Evolutionary conservation across 2,113 vertebrate species (phyloP).

Genomic region (Seriola dumerili): DNA sequence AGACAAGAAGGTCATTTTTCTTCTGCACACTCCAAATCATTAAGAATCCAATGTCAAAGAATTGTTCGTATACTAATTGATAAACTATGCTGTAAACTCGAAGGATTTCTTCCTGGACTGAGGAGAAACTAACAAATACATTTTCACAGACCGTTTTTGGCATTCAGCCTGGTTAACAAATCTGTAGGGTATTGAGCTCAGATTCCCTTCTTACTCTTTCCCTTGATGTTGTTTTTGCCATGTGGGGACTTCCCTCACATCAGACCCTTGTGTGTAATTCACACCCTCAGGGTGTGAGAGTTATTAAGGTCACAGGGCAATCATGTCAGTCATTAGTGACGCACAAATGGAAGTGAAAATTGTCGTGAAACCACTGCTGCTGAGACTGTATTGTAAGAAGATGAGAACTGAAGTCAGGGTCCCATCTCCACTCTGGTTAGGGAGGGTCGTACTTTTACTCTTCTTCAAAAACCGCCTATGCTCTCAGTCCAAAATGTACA

Average conservation of each 20-base stretch:
- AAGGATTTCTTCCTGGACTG: no score
- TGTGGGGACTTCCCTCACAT: neutral
- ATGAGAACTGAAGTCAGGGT: no score
- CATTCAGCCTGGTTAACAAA: neutral
- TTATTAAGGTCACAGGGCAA: conserved; percentile 13
- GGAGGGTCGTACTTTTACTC: no score
- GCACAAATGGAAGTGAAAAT: neutral
- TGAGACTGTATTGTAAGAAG: neutral
- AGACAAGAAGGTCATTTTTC: neutral
- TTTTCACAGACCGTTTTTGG: no score
- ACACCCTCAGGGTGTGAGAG: conserved; percentile 14
- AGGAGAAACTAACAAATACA: no score
- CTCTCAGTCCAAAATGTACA: no score
- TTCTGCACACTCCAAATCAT: no score
- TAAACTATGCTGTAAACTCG: no score
- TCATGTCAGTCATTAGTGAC: neutral
- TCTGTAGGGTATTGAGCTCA: neutral
- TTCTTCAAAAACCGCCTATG: no score
- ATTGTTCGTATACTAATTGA: no score
- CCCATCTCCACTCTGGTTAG: no score
- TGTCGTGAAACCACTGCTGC: neutral
- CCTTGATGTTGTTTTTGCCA: neutral
- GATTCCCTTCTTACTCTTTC: neutral
- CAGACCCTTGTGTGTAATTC: neutral
- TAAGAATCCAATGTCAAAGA: neutral